These are phyloP conservation scores for Pristionchus arcanus DNA, from an alignment of 2,888 invertebrate species.

Conservation along the genomic window DNA sequence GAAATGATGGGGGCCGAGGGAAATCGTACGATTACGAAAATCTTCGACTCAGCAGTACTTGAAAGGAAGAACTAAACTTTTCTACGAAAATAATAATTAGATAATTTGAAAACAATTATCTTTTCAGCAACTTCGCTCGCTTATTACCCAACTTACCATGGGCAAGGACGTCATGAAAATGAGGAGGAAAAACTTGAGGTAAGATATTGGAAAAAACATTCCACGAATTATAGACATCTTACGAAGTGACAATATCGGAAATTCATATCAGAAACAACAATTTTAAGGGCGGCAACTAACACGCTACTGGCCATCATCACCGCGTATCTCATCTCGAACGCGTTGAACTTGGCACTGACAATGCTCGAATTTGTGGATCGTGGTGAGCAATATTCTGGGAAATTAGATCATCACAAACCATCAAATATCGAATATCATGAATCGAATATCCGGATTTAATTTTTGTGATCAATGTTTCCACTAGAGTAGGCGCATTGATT, in stretches of 20 bases:
- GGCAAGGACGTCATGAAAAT: slow-evolving; percentile 77
- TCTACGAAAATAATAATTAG: no score
- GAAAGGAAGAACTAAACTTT: no score
- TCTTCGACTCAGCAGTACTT: no score
- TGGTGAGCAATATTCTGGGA: slow-evolving; percentile 60
- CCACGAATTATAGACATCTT: background rate
- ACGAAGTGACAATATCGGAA: no score
- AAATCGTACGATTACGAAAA: no score
- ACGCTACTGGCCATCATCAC: slow-evolving; percentile 77
- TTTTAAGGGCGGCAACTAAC: slow-evolving; percentile 71
- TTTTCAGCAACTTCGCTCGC: slow-evolving; percentile 74
- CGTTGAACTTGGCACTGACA: slow-evolving; percentile 73
- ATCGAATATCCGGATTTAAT: no score
- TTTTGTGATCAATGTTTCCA: no score
- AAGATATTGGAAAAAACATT: background rate
- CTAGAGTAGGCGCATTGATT: no score
- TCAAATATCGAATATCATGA: no score
- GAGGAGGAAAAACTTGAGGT: slow-evolving; percentile 69
- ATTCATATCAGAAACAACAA: background rate
- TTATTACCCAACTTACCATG: slow-evolving; percentile 77
- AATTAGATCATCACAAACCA: background rate
- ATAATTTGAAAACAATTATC: no score
- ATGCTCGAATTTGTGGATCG: slow-evolving; percentile 74
- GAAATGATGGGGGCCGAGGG: no score
- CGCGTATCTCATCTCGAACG: slow-evolving; percentile 76